These are phyloP conservation scores for Holotrichia oblita DNA, from an alignment of 1,140 invertebrate genomes.

Conservation along the genomic window DNA sequence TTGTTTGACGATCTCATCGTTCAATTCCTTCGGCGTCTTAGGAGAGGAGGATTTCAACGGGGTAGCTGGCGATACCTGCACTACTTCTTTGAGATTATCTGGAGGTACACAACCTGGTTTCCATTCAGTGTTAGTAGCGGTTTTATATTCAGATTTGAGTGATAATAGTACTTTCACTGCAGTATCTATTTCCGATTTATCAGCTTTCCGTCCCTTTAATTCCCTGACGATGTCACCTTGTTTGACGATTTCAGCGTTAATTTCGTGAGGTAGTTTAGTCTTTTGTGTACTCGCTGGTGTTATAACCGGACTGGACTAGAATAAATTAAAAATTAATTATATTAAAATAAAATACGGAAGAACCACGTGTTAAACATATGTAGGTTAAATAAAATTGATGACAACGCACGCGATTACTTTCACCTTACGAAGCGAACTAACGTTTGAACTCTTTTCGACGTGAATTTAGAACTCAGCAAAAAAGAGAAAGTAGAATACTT, in stretches of 20 bases:
- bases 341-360: background rate
- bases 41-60: too few relatives aligned
- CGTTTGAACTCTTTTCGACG: background rate
- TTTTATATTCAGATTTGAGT: conserved; percentile 85
- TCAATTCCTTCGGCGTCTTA: too few relatives aligned
- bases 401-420: background rate
- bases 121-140: conserved; percentile 65
- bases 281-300: background rate
- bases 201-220: conserved; percentile 72
- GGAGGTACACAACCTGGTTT: too few relatives aligned
- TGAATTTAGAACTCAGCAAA: background rate
- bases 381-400: background rate
- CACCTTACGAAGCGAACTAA: conserved; percentile 3
- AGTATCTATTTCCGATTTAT: conserved; percentile 67
- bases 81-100: too few relatives aligned
- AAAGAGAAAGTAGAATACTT: conserved; percentile 1
- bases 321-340: background rate
- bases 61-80: too few relatives aligned
- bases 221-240: conserved; percentile 78
- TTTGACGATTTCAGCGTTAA: conserved; percentile 60
- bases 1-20: too few relatives aligned
- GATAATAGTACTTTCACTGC: conserved; percentile 77
- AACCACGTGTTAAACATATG: conserved; percentile 26
- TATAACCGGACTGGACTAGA: background rate
- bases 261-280: background rate